Conservation (phyloP, 2,888 invertebrate species). For the Pimpla rufipes region DNA sequence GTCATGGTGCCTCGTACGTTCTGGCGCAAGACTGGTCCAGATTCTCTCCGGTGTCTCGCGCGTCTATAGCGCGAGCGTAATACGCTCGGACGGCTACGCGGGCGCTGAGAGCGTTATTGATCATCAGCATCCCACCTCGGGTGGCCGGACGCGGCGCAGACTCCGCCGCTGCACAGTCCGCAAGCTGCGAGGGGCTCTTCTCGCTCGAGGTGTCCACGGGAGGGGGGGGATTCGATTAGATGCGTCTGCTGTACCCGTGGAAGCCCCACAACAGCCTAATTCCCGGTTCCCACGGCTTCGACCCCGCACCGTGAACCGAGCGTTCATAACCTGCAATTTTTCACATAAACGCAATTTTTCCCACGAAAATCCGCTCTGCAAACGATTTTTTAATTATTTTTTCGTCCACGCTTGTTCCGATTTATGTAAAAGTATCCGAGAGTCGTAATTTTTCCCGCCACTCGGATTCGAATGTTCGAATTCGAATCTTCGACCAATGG, state of each 20-base stretch:
- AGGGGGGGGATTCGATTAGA: constrained; percentile 11
- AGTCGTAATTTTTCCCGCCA: background rate
- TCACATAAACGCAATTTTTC: too few species aligned
- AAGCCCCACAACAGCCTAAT: background rate
- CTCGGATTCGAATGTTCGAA: constrained; percentile 22
- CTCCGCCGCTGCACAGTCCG: background rate
- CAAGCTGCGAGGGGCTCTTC: constrained; percentile 10
- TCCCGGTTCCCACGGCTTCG: background rate
- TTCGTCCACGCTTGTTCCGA: too few species aligned
- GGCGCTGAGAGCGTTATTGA: constrained; percentile 74
- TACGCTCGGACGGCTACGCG: constrained; percentile 7
- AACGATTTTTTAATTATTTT: too few species aligned
- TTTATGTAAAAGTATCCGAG: too few species aligned
- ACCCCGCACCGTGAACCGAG: background rate
- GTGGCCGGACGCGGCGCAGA: constrained; percentile 58
- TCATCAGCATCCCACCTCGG: constrained; percentile 72
- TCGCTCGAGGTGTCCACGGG: too few species aligned
- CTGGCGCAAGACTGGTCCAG: constrained; percentile 57
- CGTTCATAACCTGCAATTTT: too few species aligned
- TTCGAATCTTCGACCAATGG: constrained; percentile 2
- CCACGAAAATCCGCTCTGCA: too few species aligned
- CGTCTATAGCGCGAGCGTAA: constrained; percentile 63
- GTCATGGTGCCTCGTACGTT: constrained; percentile 72
- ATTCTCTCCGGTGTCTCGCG: constrained; percentile 67
- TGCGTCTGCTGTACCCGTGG: constrained; percentile 1